Conservation (phyloP, 2,113 vertebrate species). For the Apaloderma vittatum region DNA sequence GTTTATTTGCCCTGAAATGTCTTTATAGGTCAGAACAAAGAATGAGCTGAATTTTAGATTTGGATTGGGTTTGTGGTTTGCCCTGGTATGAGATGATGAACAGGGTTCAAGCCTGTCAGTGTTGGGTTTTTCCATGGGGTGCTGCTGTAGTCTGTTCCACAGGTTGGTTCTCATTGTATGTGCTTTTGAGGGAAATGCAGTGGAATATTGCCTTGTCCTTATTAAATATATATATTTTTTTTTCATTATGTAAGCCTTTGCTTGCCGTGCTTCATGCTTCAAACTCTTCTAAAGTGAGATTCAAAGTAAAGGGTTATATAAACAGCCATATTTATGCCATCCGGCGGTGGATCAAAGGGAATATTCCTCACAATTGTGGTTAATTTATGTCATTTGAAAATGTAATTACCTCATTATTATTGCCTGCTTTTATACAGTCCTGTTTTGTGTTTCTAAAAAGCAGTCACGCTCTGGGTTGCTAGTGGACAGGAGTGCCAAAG, state of each 20-base stretch:
- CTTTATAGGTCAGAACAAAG: neutral
- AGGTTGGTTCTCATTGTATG: rapidly evolving
- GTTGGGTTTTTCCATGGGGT: neutral
- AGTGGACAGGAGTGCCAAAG: neutral
- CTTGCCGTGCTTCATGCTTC: neutral
- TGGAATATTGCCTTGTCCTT: neutral
- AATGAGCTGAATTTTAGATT: neutral
- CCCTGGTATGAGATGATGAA: neutral
- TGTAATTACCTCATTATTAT: constrained; percentile 42
- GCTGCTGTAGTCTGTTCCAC: neutral
- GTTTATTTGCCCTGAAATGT: neutral
- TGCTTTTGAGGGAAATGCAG: neutral
- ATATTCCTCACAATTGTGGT: constrained; percentile 49
- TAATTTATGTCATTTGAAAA: constrained; percentile 69
- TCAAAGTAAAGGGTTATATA: constrained; percentile 58
- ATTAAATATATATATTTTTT: neutral
- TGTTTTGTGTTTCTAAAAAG: neutral
- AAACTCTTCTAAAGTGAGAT: constrained; percentile 19
- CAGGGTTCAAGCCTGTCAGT: neutral
- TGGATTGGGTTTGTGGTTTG: neutral
- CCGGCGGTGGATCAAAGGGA: constrained; percentile 58
- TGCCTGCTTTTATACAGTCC: neutral
- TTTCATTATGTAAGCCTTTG: neutral
- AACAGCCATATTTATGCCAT: constrained; percentile 58
- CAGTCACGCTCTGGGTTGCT: neutral